These are phyloP conservation scores for Falco columbarius DNA, from an alignment of 2,797 vertebrate genomes.

Conservation along the genomic window DNA sequence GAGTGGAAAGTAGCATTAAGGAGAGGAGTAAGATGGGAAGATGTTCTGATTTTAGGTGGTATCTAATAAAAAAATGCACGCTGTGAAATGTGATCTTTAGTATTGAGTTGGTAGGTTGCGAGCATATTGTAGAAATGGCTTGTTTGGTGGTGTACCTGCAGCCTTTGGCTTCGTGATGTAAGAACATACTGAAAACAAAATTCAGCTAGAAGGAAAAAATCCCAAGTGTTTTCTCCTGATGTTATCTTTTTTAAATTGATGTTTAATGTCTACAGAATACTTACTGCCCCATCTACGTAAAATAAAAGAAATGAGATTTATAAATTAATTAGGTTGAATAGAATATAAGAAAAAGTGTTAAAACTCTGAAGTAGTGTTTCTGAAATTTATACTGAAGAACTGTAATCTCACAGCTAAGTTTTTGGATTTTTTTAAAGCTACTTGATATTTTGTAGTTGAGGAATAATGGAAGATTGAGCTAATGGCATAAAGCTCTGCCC, in stretches of 20 bases:
- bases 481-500: neutral
- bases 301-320: too few species aligned
- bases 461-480: neutral
- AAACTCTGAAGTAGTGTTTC: neutral
- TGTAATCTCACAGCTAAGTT: neutral
- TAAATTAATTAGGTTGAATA: neutral
- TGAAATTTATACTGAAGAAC: neutral
- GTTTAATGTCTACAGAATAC: neutral
- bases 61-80: neutral
- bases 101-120: neutral
- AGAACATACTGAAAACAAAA: neutral
- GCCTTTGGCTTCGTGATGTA: neutral
- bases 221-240: neutral
- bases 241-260: neutral
- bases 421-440: neutral
- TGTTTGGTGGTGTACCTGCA: neutral
- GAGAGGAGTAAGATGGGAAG: neutral
- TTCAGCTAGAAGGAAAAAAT: neutral
- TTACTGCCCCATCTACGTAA: neutral
- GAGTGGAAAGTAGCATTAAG: neutral
- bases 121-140: neutral
- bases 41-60: neutral
- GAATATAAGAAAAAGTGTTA: neutral
- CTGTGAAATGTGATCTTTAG: neutral
- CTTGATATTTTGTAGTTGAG: neutral